Evolutionary conservation across 2,797 vertebrate species (phyloP).

Genomic region (Amblyopsis hoosieri): DNA sequence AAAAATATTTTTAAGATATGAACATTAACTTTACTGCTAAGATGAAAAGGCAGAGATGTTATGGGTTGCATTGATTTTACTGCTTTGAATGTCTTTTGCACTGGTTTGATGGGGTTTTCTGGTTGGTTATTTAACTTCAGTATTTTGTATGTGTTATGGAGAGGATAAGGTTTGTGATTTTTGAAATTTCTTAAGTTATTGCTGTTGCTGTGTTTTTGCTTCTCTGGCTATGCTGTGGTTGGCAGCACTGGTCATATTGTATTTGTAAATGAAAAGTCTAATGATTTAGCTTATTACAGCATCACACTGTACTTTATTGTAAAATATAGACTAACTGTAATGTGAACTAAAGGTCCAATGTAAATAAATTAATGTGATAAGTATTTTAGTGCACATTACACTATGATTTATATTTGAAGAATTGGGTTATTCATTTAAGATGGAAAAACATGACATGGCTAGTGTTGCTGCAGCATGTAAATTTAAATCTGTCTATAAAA

Average conservation of each 20-base stretch:
- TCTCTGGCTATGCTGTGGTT: constrained; percentile 37
- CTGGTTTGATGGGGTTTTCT: constrained; percentile 37
- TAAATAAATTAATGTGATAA: constrained; percentile 59
- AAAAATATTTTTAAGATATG: constrained; percentile 31
- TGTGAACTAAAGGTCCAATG: constrained; percentile 49
- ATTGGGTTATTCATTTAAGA: no score
- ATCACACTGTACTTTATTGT: constrained; percentile 29
- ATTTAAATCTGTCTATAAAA: no score
- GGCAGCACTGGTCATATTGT: constrained; percentile 16
- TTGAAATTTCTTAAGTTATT: constrained; percentile 8
- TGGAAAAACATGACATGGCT: no score
- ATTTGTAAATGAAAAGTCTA: constrained; percentile 24
- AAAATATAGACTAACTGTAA: constrained; percentile 46
- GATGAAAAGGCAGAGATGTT: constrained; percentile 36
- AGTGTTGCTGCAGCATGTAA: no score
- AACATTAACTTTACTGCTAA: constrained; percentile 32
- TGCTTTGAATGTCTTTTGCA: constrained; percentile 62
- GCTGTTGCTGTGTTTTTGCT: constrained; percentile 35
- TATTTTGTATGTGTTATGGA: constrained; percentile 39
- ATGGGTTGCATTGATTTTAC: constrained; percentile 35
- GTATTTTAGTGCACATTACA: constrained; percentile 10
- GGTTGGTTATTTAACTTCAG: constrained; percentile 38
- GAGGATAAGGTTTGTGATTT: background rate
- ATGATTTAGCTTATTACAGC: constrained; percentile 39
- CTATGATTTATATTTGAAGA: background rate